Base-by-base conservation (phyloP, 2,797 vertebrate genomes). In the Tauraco hartlaubi region DNA sequence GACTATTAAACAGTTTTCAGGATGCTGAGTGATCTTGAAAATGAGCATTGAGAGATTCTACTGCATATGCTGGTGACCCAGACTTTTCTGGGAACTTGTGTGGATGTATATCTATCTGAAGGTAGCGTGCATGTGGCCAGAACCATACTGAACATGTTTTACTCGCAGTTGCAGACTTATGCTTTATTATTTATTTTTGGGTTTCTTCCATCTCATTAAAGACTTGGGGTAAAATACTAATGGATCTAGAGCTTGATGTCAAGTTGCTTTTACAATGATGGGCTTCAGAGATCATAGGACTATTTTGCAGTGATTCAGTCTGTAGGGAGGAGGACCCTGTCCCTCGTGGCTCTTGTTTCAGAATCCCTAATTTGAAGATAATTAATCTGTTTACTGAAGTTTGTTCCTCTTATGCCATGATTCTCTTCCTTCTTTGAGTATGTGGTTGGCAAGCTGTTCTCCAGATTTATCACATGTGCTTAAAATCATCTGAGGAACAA, bases 71-170 rank as follows among this genome's bases (percentile, higher is more conserved):
- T 37, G 46, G 15, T 31, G 12, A 19, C 66, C 31, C 10, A 11
- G 3, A 9, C 68, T 51, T 58, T 48, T 2, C 25, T 63, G 20
- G 7, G 10, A 4, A 28, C 15, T 18, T 52, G 4, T 21, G 13
- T 28, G 3, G 25, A 3, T 28, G 6, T 31, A 5, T 22, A 4
- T 35, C 7, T 35, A 6, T 12, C 26, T 52, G 26, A 68, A 31
- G 3, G 4, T 6, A 3, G 33, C 3, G 5, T 4, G 3, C 6
- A 6, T 6, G 12, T 2, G 7, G 31, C n/a, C 31, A 33, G 2
- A 90, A 15, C 8, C 12, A 20, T 9, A 16, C 4, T 41, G 28
- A 71, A 4, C 1, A 0, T 7, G 4, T 28, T 80, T 76, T 43
- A 8, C 16, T 54, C 35, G 31, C 22, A 33, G 35, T 15, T 82